A percentile compares a stretch with the other conserved stretches of the same genome.
These are phyloP conservation scores for Sylvilagus floridanus DNA, from an alignment of 2,797 vertebrate species.

Conservation along the genomic window DNA sequence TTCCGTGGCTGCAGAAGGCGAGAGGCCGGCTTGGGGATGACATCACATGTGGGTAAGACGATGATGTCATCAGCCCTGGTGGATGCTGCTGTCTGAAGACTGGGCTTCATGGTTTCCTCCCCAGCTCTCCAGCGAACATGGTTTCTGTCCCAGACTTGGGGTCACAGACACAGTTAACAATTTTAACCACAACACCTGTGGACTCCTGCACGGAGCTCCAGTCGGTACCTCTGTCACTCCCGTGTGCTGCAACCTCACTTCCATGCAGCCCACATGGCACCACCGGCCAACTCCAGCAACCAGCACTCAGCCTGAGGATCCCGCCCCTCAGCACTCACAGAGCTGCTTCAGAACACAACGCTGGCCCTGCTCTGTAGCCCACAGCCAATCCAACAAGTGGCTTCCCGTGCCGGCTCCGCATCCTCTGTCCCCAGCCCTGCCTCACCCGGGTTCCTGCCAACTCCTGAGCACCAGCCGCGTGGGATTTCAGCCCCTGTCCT, in stretches of 20 bases:
- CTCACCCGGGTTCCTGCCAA: neutral
- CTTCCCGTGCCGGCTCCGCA: no score
- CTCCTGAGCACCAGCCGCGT: neutral
- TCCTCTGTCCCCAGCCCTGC: neutral
- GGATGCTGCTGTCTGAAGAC: neutral
- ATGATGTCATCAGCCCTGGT: neutral
- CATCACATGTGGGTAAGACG: neutral
- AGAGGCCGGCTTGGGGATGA: neutral
- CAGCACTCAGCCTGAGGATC: neutral
- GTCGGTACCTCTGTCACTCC: fast-evolving
- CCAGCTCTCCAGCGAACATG: no score
- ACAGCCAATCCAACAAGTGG: no score
- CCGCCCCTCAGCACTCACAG: neutral
- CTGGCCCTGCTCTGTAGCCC: no score
- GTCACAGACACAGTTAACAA: neutral
- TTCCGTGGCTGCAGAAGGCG: neutral
- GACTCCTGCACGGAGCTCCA: neutral
- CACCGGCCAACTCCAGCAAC: neutral
- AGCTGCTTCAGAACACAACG: neutral
- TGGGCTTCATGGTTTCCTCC: neutral
- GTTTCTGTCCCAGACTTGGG: neutral
- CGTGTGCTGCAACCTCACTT: neutral
- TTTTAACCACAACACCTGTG: neutral
- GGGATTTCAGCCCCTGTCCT: neutral
- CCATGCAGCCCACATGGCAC: no score